Base-by-base conservation (phyloP, 2,797 vertebrate species). In the Lutjanus argentimaculatus region DNA sequence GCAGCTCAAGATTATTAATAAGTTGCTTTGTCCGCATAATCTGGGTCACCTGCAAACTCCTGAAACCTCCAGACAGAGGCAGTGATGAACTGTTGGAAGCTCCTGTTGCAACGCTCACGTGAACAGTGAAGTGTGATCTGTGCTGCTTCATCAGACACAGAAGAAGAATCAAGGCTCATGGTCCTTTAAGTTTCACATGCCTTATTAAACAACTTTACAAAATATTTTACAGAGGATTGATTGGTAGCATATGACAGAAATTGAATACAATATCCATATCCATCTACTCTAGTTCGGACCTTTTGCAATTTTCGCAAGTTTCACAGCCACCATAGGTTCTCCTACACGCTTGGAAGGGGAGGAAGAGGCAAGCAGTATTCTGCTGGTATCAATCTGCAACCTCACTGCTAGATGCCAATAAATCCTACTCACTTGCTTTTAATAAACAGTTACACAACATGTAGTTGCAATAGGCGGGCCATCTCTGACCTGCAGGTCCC, bases 401-500 rank as follows among this genome's bases (percentile, higher is more conserved):
- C 25, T 25, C 25, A 25, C 25, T 25, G 25, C 25, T 25, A 25
- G 25, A 25, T 25, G 25, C 25, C 25, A 25, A 25, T 25, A 25
- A 25, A 25, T 25, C 25, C 30, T 36, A 36, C 30, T 36, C 30
- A 36, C 6, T 36, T 36, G 30, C 30, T 36, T 36, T 36, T 36
- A 36, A 36, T 36, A 36, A 36, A 16, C 49, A 17, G 30, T 19
- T 12, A 10, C 2, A 57, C 16, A 2, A 19, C 2, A 19, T 8
- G 59, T 1, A 17, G 7, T 14, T 16, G 8, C 15, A 8, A 40
- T 4, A 7, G 9, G 48, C 12, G 9, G 59, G 19, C 6, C 8
- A 6, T 10, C 46, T 83, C 88, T 91, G 22, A 96, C 95, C 95
- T 96, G 95, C 62, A 99, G 96, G 72, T 99, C 98, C 30, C 97